Conservation (phyloP, 2,888 invertebrate genomes). For the Thalpophila matura region DNA sequence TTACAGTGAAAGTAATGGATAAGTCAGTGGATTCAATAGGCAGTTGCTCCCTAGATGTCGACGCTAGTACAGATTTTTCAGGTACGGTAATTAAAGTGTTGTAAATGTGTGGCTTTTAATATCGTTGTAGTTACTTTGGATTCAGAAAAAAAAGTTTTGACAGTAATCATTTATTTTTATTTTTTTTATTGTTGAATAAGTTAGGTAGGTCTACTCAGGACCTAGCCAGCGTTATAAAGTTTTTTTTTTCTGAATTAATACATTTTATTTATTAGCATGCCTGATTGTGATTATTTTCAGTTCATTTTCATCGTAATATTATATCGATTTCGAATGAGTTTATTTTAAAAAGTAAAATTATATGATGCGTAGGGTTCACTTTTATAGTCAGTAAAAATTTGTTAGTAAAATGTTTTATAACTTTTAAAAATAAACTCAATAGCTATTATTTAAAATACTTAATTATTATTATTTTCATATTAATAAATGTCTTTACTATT, state of each 20-base stretch:
- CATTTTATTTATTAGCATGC: constrained; percentile 17
- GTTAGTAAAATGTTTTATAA: background rate
- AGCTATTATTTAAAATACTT: constrained; percentile 15
- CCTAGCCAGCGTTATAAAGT: no score
- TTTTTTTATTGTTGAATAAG: no score
- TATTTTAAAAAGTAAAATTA: constrained; percentile 17
- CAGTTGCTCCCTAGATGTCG: constrained; percentile 96
- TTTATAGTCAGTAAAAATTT: background rate
- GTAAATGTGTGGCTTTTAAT: constrained; percentile 67
- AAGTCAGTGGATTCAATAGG: constrained; percentile 96
- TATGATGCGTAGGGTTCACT: background rate
- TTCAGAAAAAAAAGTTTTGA: constrained; percentile 30
- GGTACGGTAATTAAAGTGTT: constrained; percentile 92
- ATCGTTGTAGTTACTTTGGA: constrained; percentile 64
- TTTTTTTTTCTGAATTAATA: constrained; percentile 19
- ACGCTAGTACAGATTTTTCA: constrained; percentile 94
- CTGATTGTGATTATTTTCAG: constrained; percentile 43
- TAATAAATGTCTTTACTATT: constrained; percentile 58
- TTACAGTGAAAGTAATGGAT: constrained; percentile 92
- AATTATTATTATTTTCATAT: constrained; percentile 37
- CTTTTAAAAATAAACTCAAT: constrained; percentile 33
- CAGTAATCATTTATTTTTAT: no score
- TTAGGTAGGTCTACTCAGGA: no score
- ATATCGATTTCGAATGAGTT: constrained; percentile 24
- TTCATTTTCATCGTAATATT: constrained; percentile 37